Conservation (phyloP, 1,140 invertebrate species). For the Drosophila ercepeae region DNA sequence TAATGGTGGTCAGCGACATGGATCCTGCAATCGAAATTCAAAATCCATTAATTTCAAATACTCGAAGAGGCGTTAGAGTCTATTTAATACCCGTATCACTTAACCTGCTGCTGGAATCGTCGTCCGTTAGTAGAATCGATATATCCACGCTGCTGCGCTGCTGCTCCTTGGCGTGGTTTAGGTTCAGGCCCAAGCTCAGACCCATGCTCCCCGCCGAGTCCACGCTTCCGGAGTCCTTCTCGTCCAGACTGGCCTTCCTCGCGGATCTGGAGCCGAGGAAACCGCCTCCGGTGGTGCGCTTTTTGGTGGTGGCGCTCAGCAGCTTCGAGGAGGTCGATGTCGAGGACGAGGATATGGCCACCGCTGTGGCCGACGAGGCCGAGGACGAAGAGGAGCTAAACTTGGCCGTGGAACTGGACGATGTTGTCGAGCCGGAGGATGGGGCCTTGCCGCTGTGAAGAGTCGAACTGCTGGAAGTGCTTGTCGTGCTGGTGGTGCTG, state of each 20-base stretch:
- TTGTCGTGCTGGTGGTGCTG: slow-evolving; percentile 59
- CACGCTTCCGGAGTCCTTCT: slow-evolving; percentile 76
- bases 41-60: background rate
- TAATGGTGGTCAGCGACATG: slow-evolving; percentile 86
- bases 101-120: slow-evolving; percentile 74
- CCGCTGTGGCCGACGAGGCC: slow-evolving; percentile 19
- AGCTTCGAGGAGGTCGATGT: slow-evolving; percentile 21
- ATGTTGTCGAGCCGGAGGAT: slow-evolving; percentile 9
- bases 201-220: slow-evolving; percentile 54
- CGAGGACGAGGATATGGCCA: slow-evolving; percentile 11
- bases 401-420: slow-evolving; percentile 46
- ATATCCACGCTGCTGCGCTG: slow-evolving; percentile 79
- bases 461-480: slow-evolving; percentile 72
- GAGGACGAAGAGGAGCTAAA: slow-evolving; percentile 50
- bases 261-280: slow-evolving; percentile 35
- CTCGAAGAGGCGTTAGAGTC: background rate
- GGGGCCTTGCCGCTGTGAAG: slow-evolving; percentile 50
- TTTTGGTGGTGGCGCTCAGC: slow-evolving; percentile 40
- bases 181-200: slow-evolving; percentile 41
- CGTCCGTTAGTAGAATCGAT: slow-evolving; percentile 75
- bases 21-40: slow-evolving; percentile 79
- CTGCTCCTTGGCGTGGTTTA: slow-evolving; percentile 54
- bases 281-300: slow-evolving; percentile 35
- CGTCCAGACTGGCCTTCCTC: slow-evolving; percentile 74
- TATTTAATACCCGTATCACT: slow-evolving; percentile 74